These are phyloP conservation scores for Pachypanchax playfairii DNA, from an alignment of 2,113 vertebrate species.

Conservation along the genomic window DNA sequence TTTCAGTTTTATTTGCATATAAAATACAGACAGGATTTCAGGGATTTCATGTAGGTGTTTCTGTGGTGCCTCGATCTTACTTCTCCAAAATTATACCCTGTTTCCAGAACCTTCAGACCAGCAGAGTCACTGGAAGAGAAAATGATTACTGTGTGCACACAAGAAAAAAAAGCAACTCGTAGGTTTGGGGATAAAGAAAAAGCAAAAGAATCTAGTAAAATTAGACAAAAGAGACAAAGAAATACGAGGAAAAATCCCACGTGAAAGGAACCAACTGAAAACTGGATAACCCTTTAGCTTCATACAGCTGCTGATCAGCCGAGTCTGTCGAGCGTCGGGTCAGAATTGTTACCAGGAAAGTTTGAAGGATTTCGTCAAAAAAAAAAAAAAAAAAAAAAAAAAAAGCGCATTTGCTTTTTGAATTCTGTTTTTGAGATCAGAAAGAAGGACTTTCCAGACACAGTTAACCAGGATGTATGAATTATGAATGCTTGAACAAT, in stretches of 20 bases:
- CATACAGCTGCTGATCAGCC: too few relatives aligned
- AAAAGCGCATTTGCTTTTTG: too few relatives aligned
- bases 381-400: not conserved
- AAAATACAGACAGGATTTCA: not conserved
- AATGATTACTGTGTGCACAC: not conserved
- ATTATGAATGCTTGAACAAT: too few relatives aligned
- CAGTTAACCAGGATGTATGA: too few relatives aligned
- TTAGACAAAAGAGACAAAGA: not conserved
- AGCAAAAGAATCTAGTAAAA: not conserved
- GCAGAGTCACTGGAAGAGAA: slow-evolving; percentile 20
- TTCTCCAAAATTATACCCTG: not conserved
- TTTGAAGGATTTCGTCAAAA: not conserved
- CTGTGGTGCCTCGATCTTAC: slow-evolving; percentile 1
- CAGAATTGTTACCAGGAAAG: too few relatives aligned
- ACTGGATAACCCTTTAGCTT: too few relatives aligned
- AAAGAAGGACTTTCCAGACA: too few relatives aligned
- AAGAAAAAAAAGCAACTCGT: not conserved
- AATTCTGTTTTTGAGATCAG: too few relatives aligned
- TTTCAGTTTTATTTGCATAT: not conserved
- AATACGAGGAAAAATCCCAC: too few relatives aligned
- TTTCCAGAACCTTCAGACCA: slow-evolving; percentile 19
- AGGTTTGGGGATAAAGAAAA: too few relatives aligned
- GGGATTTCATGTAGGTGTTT: not conserved
- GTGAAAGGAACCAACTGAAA: too few relatives aligned
- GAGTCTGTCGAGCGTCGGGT: too few relatives aligned